A percentile compares a stretch with the other conserved stretches of the same genome.
These are phyloP conservation scores for Lysiphlebus fabarum DNA, from an alignment of 1,140 invertebrate species.

Conservation along the genomic window DNA sequence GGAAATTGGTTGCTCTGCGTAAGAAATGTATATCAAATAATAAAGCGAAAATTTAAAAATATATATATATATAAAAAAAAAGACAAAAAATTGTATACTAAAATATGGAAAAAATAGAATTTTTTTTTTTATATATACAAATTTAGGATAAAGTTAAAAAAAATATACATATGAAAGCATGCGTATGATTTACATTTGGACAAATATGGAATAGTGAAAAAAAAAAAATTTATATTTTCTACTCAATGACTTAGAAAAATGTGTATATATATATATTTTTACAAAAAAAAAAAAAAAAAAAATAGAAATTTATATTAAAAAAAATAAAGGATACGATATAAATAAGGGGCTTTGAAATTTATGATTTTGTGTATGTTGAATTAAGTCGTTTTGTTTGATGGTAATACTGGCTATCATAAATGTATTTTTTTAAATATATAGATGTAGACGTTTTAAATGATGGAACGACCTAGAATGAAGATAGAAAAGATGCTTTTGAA, in stretches of 20 bases:
- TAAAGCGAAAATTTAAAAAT: constrained; percentile 1
- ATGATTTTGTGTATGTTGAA: constrained; percentile 11
- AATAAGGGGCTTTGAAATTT: constrained; percentile 11
- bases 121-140: neutral
- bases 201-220: too few species aligned
- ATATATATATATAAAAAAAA: too few species aligned
- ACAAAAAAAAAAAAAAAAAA: constrained; percentile 8
- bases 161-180: too few species aligned
- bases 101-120: neutral
- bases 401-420: neutral
- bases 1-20: neutral
- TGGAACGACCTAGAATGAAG: constrained; percentile 4
- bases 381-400: constrained; percentile 3
- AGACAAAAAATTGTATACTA: neutral
- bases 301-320: neutral
- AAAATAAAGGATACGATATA: constrained; percentile 6
- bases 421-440: constrained; percentile 4
- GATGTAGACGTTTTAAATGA: neutral
- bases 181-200: too few species aligned
- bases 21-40: constrained; percentile 10
- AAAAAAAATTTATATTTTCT: too few species aligned
- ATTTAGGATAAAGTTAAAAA: too few species aligned
- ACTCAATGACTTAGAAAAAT: too few species aligned
- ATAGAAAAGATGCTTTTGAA: neutral
- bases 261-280: too few species aligned